Base-by-base conservation (phyloP, 2,888 invertebrate species). In the Thumatha senex region DNA sequence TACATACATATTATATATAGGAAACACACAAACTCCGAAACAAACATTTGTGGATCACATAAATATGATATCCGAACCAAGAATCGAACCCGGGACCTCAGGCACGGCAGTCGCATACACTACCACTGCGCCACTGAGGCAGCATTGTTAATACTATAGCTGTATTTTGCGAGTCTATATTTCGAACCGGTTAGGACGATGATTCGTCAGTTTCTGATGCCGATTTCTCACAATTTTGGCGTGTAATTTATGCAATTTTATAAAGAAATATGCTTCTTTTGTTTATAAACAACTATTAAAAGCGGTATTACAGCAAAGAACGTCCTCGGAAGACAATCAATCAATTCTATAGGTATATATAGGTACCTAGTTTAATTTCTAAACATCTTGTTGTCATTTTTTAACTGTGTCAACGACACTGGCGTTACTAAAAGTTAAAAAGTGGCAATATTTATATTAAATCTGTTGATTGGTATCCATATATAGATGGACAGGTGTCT, bases 111-210 rank as follows among this genome's bases (percentile, higher is more conserved):
- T n/a, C n/a, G n/a, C n/a, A n/a, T n/a, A n/a, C n/a, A n/a, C n/a
- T n/a, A n/a, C n/a, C n/a, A n/a, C n/a, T n/a, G n/a, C n/a, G n/a
- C n/a, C n/a, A n/a, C n/a, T n/a, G n/a, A n/a, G n/a, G n/a, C 62
- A 63, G 63, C 68, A 72, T 69, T 65, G 62, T 63, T 56, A 67
- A 65, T 60, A 65, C 65, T 54, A 59, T 72, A 52, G 70, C 81
- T 78, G 70, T 72, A 84, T 86, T 87, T 88, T 80, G 86, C 86
- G 82, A 86, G 82, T 82, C 83, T 82, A 85, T 84, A 80, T 86
- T 79, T 74, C 58, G 75, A 80, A 89, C 89, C 86, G 86, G 89
- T 89, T 89, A 68, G 57, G 34, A 62, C 63, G 77, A 77, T 74
- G 80, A 79, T 78, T 78, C 78, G 78, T 73, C 67, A 69, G 58